A percentile compares a stretch with the other conserved stretches of the same genome.
These are phyloP conservation scores for Cryptoblepharus egeriae DNA, from an alignment of 2,797 vertebrate genomes.

Conservation along the genomic window DNA sequence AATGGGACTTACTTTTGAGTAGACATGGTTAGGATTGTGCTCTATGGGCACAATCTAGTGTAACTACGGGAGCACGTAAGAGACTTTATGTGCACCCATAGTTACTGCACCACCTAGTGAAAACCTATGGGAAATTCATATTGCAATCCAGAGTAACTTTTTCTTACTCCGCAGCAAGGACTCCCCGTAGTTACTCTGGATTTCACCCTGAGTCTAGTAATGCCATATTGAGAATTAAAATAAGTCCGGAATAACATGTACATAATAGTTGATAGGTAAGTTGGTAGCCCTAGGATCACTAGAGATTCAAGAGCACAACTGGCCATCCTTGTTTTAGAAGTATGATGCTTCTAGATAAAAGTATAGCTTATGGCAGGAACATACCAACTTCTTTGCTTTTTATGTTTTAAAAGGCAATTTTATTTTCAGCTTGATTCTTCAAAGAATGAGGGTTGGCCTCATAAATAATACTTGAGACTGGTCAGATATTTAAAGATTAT, in stretches of 20 bases:
- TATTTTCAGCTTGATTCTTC: constrained; percentile 45
- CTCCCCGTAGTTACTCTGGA: too few relatives aligned
- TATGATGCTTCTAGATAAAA: neutral
- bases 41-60: too few relatives aligned
- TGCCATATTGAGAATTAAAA: neutral
- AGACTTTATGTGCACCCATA: too few relatives aligned
- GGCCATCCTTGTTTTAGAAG: neutral
- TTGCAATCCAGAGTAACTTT: too few relatives aligned
- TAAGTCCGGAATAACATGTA: neutral
- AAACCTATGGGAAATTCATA: too few relatives aligned
- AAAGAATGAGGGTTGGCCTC: constrained; percentile 49
- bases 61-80: too few relatives aligned
- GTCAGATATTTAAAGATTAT: constrained; percentile 61
- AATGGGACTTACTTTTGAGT: too few relatives aligned
- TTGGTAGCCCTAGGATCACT: neutral
- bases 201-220: too few relatives aligned
- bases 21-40: too few relatives aligned
- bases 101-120: too few relatives aligned
- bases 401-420: constrained; percentile 55
- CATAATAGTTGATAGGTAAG: neutral
- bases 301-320: neutral
- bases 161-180: too few relatives aligned
- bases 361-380: constrained; percentile 7
- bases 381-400: constrained; percentile 40
- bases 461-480: constrained; percentile 61